Evolutionary conservation across 2,113 vertebrate genomes (phyloP).

Genomic region (Zosterops borbonicus): DNA sequence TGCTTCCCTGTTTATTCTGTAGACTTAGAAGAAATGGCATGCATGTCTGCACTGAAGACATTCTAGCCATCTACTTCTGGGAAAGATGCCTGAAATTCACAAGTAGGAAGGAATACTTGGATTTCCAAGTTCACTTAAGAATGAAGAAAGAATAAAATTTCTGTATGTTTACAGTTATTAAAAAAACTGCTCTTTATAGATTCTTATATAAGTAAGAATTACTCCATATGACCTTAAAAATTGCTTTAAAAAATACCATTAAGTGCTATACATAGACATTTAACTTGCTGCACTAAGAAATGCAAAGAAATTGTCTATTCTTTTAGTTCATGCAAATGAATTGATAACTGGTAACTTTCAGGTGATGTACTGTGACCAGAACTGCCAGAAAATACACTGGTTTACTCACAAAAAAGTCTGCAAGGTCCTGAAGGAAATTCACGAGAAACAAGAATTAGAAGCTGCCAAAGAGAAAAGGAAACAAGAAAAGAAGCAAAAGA

Average conservation of each 20-base stretch:
- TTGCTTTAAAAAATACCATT: neutral
- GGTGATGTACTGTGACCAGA: conserved; percentile 92
- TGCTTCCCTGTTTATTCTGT: neutral
- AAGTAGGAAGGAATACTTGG: neutral
- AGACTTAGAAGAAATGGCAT: neutral
- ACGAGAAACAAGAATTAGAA: conserved; percentile 86
- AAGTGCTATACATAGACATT: neutral
- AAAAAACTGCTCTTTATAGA: neutral
- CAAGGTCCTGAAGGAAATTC: conserved; percentile 85
- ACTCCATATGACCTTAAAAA: neutral
- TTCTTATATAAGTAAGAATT: neutral
- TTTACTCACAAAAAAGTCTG: conserved; percentile 96
- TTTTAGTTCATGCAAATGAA: neutral
- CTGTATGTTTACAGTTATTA: neutral
- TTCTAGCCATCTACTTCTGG: neutral
- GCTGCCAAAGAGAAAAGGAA: conserved; percentile 77
- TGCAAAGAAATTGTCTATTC: neutral
- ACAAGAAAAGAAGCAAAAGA: conserved; percentile 73
- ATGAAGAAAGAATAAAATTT: neutral
- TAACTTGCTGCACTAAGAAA: neutral
- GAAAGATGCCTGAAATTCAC: neutral
- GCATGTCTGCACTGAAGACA: neutral
- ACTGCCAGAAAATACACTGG: conserved; percentile 96
- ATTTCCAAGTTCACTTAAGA: neutral
- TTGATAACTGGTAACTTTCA: conserved; percentile 56